Conservation (phyloP, 2,797 vertebrate genomes). For the Accipiter badius region DNA sequence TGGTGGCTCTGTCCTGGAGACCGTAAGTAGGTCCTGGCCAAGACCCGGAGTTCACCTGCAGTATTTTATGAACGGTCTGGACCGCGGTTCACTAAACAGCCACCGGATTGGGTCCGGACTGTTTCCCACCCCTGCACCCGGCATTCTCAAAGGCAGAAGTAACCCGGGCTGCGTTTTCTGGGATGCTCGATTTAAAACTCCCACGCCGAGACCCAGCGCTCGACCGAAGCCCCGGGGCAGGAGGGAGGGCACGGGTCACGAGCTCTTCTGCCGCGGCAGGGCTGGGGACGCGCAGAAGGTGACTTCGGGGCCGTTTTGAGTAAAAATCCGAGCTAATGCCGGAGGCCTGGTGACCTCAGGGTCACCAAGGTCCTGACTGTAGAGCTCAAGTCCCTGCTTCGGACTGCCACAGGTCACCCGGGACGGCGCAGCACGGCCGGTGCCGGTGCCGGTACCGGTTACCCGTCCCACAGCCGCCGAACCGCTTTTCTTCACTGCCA, state of each 20-base stretch:
- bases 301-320: neutral
- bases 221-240: fast-evolving
- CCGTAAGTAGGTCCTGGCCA: neutral
- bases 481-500: neutral
- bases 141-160: neutral
- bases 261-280: neutral
- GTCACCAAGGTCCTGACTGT: neutral
- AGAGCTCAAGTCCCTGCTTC: neutral
- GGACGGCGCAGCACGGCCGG: neutral
- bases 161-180: neutral
- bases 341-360: neutral
- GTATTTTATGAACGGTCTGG: neutral
- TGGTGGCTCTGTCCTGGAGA: neutral
- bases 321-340: neutral
- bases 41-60: neutral
- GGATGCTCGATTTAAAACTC: neutral
- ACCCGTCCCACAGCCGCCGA: neutral
- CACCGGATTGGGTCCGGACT: neutral
- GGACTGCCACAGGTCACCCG: neutral
- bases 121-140: neutral
- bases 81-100: neutral
- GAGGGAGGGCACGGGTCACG: fast-evolving
- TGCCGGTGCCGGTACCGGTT: fast-evolving
- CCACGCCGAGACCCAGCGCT: neutral
- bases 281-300: fast-evolving